Conservation (phyloP, 2,113 vertebrate species). For the Brachypodius melanocephalos region DNA sequence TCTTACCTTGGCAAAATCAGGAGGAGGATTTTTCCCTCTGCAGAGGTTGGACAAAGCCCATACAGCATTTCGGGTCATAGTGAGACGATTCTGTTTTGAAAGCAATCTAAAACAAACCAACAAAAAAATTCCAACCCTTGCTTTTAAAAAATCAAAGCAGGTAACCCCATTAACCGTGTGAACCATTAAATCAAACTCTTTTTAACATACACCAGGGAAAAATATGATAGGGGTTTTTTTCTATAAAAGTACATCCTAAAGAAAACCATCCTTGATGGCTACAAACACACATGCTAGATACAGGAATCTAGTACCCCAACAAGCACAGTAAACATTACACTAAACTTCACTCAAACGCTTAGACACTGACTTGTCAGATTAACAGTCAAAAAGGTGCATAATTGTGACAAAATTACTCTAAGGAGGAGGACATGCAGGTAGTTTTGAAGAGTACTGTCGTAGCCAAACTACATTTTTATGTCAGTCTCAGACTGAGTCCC, state of each 20-base stretch:
- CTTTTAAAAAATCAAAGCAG: not conserved
- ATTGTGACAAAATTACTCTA: not conserved
- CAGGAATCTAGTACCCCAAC: not conserved
- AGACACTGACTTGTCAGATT: not conserved
- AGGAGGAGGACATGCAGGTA: not conserved
- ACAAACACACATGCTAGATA: not conserved
- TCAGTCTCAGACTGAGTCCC: not conserved
- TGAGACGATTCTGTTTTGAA: conserved; percentile 96
- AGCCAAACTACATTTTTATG: not conserved
- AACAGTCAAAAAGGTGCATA: not conserved
- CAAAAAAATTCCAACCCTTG: not conserved
- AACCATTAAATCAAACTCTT: not conserved
- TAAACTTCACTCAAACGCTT: not conserved
- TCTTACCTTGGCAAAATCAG: conserved; percentile 91
- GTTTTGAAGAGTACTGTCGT: not conserved
- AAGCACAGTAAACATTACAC: not conserved
- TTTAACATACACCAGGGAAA: not conserved
- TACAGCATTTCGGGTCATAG: conserved; percentile 97
- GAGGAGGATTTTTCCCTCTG: conserved; percentile 97
- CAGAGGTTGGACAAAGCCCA: conserved; percentile 98
- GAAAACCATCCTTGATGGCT: not conserved
- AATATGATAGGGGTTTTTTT: rapidly evolving
- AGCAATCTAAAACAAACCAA: conserved; percentile 81
- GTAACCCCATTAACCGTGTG: not conserved
- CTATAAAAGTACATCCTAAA: not conserved